Conservation (phyloP, 2,888 invertebrate species). For the Phlogophora meticulosa region DNA sequence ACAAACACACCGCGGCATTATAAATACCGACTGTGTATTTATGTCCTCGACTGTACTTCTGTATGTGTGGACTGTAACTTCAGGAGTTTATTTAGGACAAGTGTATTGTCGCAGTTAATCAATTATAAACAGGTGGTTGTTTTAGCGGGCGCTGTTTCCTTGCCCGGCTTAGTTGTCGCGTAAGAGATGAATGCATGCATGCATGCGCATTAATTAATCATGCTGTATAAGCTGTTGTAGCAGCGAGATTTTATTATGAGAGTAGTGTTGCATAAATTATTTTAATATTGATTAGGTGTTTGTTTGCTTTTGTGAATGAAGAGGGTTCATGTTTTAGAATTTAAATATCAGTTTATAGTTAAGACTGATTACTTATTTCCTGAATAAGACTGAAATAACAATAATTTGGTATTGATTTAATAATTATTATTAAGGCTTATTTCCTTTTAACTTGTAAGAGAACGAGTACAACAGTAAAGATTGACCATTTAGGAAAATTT, state of each 20-base stretch:
- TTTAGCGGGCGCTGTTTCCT: constrained; percentile 39
- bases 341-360: neutral
- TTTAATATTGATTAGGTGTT: constrained; percentile 19
- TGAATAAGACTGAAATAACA: neutral
- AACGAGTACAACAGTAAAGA: neutral
- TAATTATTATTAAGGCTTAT: neutral
- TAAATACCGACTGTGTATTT: constrained; percentile 70
- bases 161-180: constrained; percentile 29
- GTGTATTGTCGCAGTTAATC: constrained; percentile 61
- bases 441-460: neutral
- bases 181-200: constrained; percentile 45
- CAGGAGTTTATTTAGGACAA: constrained; percentile 76
- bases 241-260: constrained; percentile 13
- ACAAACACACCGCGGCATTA: constrained; percentile 71
- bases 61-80: constrained; percentile 61
- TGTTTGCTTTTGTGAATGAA: neutral
- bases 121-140: constrained; percentile 60
- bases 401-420: neutral
- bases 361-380: neutral
- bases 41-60: constrained; percentile 64
- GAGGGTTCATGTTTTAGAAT: neutral
- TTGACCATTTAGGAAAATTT: constrained; percentile 1
- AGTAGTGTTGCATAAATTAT: constrained; percentile 29
- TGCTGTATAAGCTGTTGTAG: constrained; percentile 14
- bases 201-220: constrained; percentile 49